These are phyloP conservation scores for Drymonia ruficornis DNA, from an alignment of 2,888 invertebrate genomes.

Conservation along the genomic window DNA sequence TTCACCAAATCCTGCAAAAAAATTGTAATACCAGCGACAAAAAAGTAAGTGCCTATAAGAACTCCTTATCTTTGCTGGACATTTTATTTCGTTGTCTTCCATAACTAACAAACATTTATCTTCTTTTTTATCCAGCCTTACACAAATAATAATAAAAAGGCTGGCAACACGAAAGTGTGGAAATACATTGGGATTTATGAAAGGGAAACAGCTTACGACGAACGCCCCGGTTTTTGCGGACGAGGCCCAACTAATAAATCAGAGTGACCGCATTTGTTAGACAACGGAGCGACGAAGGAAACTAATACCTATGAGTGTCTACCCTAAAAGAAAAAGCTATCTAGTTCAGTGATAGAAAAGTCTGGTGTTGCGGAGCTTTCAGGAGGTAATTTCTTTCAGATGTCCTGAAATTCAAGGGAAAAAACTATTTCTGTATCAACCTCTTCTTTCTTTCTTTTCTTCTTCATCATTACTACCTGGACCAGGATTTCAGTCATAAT, in stretches of 20 bases:
- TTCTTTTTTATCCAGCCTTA: constrained; percentile 19
- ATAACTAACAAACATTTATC: constrained; percentile 10
- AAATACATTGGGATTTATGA: constrained; percentile 43
- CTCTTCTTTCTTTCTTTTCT: too few relatives aligned
- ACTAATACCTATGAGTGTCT: neutral
- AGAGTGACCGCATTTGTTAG: constrained; percentile 50
- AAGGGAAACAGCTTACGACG: constrained; percentile 54
- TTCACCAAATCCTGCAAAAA: neutral
- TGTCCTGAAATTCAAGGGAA: too few relatives aligned
- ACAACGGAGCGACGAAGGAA: constrained; percentile 20
- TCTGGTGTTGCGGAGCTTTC: too few relatives aligned
- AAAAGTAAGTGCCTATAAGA: neutral
- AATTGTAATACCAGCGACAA: neutral
- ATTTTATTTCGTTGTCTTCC: neutral
- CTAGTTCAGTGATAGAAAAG: too few relatives aligned
- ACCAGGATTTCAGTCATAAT: too few relatives aligned
- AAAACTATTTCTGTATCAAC: too few relatives aligned
- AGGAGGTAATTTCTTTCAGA: too few relatives aligned
- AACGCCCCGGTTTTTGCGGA: constrained; percentile 57
- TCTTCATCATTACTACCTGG: too few relatives aligned
- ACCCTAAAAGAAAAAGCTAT: too few relatives aligned
- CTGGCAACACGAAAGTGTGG: constrained; percentile 47
- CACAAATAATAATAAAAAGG: constrained; percentile 41
- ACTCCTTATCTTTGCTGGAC: neutral
- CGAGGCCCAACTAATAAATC: constrained; percentile 60